A percentile compares a stretch with the other conserved stretches of the same genome.
Evolutionary conservation across 1,140 invertebrate genomes (phyloP).

Genomic region (Helicoverpa zea): DNA sequence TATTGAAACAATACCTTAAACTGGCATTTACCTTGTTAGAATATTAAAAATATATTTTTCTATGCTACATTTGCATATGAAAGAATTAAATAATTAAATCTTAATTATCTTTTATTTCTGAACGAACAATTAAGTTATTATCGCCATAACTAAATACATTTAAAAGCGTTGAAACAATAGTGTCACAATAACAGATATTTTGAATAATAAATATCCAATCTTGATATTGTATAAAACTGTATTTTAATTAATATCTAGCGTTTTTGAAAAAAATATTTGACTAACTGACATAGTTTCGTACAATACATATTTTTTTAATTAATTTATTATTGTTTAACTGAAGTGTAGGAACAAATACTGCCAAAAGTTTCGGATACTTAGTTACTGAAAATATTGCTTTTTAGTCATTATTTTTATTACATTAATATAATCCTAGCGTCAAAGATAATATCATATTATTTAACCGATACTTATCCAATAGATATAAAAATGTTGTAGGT

Average conservation of each 20-base stretch:
- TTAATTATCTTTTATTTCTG: slow-evolving; percentile 15
- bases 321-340: too few relatives aligned
- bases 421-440: too few relatives aligned
- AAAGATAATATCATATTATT: too few relatives aligned
- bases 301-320: too few relatives aligned
- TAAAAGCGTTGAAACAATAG: background rate
- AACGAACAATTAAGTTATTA: slow-evolving; percentile 22
- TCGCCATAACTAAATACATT: background rate
- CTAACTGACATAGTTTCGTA: too few relatives aligned
- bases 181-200: slow-evolving; percentile 14
- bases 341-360: background rate
- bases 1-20: background rate
- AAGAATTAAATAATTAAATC: slow-evolving; percentile 2
- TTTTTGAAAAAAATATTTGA: too few relatives aligned
- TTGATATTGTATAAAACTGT: background rate
- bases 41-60: slow-evolving; percentile 2
- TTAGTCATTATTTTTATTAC: too few relatives aligned
- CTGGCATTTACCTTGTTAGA: background rate
- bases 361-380: too few relatives aligned
- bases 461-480: too few relatives aligned
- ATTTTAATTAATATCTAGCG: background rate
- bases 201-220: background rate
- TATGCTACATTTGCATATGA: slow-evolving; percentile 4
- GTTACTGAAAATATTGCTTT: too few relatives aligned
- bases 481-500: too few relatives aligned